phyloP scores from a whole-genome alignment of 64 coral and sea anemone genomes.

The Pocillopora damicornis region DNA sequence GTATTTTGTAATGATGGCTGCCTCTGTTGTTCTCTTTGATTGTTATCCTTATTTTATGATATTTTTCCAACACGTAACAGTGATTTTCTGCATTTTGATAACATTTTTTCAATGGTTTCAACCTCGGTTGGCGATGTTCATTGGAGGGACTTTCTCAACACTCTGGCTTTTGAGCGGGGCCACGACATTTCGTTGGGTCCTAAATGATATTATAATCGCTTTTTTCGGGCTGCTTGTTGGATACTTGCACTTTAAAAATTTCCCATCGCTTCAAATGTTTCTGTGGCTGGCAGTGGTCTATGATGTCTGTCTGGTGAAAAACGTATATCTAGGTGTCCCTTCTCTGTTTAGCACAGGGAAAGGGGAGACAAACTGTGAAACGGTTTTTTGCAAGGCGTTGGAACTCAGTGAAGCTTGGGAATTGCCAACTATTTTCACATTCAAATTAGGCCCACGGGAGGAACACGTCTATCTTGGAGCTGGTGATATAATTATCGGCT shows the following conservation, averaged over 20 bases:
- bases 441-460: conserved; percentile 26
- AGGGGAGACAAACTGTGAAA: background rate
- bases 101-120: conserved; percentile 33
- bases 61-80: conserved; percentile 22
- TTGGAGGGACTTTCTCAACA: conserved; percentile 1
- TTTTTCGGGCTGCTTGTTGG: conserved; percentile 29
- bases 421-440: conserved; percentile 44
- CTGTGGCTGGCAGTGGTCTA: conserved; percentile 47
- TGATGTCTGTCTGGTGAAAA: conserved; percentile 14
- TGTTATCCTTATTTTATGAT: conserved; percentile 20
- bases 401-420: conserved; percentile 31
- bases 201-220: conserved; percentile 36
- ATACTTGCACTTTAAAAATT: conserved; percentile 39
- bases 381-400: conserved; percentile 16
- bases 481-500: conserved; percentile 53
- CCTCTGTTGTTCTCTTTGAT: conserved; percentile 21
- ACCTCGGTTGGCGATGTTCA: background rate
- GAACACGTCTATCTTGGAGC: conserved; percentile 42
- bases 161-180: conserved; percentile 22
- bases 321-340: background rate
- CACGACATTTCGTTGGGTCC: conserved; percentile 37
- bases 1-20: conserved; percentile 31
- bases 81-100: background rate
- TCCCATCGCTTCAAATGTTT: conserved; percentile 44
- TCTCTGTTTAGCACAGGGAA: conserved; percentile 16